Percentiles rank a stretch among this genome's conserved stretches.
Evolutionary conservation across 2,797 vertebrate species (phyloP).

Genomic region (Betta splendens): DNA sequence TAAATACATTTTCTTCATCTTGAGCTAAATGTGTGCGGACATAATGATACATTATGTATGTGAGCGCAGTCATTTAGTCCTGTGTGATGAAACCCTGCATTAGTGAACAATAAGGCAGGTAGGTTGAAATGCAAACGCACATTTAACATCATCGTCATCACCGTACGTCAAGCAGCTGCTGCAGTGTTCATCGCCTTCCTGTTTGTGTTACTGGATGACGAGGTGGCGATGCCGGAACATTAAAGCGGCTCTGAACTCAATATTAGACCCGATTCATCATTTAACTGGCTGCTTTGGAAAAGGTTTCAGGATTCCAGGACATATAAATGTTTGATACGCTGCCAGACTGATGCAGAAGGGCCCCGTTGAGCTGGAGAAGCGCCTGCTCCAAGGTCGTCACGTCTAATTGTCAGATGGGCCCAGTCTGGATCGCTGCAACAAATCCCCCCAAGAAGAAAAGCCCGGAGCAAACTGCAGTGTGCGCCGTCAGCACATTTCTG

Average conservation of each 20-base stretch:
- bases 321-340: slow-evolving; percentile 70
- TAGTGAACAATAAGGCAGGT: slow-evolving; percentile 57
- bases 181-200: slow-evolving; percentile 19
- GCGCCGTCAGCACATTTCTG: slow-evolving; percentile 58
- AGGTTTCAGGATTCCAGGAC: slow-evolving; percentile 50
- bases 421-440: slow-evolving; percentile 49
- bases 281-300: slow-evolving; percentile 53
- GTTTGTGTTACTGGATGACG: slow-evolving; percentile 38
- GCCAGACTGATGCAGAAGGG: slow-evolving; percentile 44
- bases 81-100: slow-evolving; percentile 65
- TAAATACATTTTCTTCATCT: slow-evolving; percentile 52
- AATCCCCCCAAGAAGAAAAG: slow-evolving; percentile 51
- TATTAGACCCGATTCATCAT: slow-evolving; percentile 40
- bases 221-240: slow-evolving; percentile 39
- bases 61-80: slow-evolving; percentile 58
- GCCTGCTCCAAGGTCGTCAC: slow-evolving; percentile 68
- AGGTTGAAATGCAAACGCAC: slow-evolving; percentile 63
- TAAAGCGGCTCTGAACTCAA: slow-evolving; percentile 44
- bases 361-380: slow-evolving; percentile 46
- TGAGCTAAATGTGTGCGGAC: slow-evolving; percentile 65
- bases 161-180: slow-evolving; percentile 19
- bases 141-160: slow-evolving; percentile 51
- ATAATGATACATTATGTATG: slow-evolving; percentile 73
- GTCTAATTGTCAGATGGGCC: slow-evolving; percentile 64
- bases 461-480: slow-evolving; percentile 20